These are phyloP conservation scores for western clawed frog (Xenopus tropicalis) DNA, from an alignment of 2,113 vertebrate species.

Conservation along the genomic window DNA sequence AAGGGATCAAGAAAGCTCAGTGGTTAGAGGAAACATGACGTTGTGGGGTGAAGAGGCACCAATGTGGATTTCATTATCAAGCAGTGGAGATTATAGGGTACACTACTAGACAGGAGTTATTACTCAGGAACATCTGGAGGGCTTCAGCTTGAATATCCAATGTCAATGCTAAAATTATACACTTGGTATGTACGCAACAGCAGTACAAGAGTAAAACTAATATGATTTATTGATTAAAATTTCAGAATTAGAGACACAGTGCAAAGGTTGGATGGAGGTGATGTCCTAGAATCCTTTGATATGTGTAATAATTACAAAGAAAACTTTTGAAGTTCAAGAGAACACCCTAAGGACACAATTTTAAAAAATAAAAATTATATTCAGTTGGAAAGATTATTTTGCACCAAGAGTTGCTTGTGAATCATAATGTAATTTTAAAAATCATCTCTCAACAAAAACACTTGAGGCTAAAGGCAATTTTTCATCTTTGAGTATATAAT, in stretches of 20 bases:
- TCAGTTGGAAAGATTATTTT: slow-evolving; percentile 92
- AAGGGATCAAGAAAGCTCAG: too few species aligned
- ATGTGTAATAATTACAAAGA: slow-evolving; percentile 85
- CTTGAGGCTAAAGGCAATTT: slow-evolving; percentile 67
- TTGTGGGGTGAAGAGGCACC: too few species aligned
- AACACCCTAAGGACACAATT: slow-evolving; percentile 87
- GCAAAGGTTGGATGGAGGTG: slow-evolving; percentile 78
- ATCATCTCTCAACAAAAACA: slow-evolving; percentile 80
- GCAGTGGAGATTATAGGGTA: background rate
- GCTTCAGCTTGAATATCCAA: too few species aligned
- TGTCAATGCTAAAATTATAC: too few species aligned
- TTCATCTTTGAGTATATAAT: slow-evolving; percentile 51
- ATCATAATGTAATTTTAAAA: slow-evolving; percentile 95
- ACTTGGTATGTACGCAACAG: background rate
- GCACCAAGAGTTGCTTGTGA: slow-evolving; percentile 79
- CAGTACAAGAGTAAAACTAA: slow-evolving; percentile 60
- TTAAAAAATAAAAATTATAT: slow-evolving; percentile 78
- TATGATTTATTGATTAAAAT: slow-evolving; percentile 77
- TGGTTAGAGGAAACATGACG: too few species aligned
- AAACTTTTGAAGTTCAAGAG: slow-evolving; percentile 86
- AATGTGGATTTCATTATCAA: too few species aligned
- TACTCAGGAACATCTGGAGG: too few species aligned
- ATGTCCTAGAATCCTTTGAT: slow-evolving; percentile 85
- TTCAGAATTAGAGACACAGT: slow-evolving; percentile 75
- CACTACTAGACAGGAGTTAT: background rate